phyloP scores from a whole-genome alignment of 92 coral and sea anemone genomes.

The Actinernus sp. region DNA sequence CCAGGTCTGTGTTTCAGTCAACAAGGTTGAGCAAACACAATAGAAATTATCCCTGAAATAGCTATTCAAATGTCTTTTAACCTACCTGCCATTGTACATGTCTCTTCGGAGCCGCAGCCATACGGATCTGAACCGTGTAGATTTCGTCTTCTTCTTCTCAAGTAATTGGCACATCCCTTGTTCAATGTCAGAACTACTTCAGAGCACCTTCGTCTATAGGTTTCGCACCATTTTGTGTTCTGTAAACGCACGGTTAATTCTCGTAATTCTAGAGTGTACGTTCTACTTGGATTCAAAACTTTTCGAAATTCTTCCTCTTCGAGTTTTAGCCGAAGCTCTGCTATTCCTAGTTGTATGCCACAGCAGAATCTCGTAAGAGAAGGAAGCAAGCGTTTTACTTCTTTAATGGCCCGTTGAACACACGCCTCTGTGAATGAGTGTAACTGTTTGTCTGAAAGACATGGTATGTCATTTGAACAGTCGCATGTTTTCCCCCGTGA shows the following conservation, averaged over 20 bases:
- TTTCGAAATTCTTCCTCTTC: not conserved
- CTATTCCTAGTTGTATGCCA: not conserved
- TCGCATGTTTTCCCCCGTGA: not conserved
- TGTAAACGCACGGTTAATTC: not conserved
- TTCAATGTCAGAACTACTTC: not conserved
- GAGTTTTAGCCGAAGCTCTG: not conserved
- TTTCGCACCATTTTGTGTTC: not conserved
- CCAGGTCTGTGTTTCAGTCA: not conserved
- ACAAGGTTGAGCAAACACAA: not conserved
- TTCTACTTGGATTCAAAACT: not conserved
- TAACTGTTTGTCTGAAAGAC: not conserved
- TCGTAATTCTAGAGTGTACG: not conserved
- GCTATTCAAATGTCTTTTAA: not conserved
- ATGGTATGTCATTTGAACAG: not conserved
- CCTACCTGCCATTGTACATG: not conserved
- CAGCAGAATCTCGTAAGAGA: not conserved
- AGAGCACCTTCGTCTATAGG: not conserved
- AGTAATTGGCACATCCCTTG: not conserved
- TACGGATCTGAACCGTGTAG: not conserved
- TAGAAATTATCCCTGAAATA: not conserved
- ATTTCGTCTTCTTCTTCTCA: not conserved
- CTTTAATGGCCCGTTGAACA: not conserved
- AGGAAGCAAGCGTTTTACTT: not conserved
- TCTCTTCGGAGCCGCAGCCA: not conserved
- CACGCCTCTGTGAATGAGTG: not conserved